A percentile compares a stretch with the other conserved stretches of the same genome.
Evolutionary conservation across 2,113 vertebrate species (phyloP).

Genomic region (Neopipo cinnamomea): DNA sequence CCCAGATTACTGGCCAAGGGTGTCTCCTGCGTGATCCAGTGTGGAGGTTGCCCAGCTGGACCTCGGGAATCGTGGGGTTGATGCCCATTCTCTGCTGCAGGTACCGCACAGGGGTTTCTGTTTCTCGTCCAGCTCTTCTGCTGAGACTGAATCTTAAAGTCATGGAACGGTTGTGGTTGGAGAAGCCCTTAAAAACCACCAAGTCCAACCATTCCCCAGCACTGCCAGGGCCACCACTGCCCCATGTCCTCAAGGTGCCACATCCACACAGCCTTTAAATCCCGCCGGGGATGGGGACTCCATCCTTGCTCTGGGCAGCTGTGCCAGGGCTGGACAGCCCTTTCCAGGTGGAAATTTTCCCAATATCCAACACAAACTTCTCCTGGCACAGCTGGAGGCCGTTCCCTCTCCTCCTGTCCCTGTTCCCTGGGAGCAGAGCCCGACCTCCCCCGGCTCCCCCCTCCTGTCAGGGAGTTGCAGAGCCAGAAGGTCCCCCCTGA

Average conservation of each 20-base stretch:
- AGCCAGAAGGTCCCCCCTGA: background rate
- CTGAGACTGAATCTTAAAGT: background rate
- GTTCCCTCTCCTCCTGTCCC: background rate
- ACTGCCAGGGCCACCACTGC: background rate
- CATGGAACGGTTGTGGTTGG: background rate
- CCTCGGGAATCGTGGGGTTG: accelerated
- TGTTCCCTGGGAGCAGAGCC: background rate
- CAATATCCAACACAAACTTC: background rate
- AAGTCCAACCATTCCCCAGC: background rate
- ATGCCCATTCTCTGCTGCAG: background rate
- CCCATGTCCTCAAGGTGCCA: background rate
- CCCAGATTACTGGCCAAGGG: no score
- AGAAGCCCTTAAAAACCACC: background rate
- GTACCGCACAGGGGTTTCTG: accelerated
- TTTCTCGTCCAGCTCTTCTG: background rate
- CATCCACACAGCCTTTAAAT: background rate
- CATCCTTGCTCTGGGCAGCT: accelerated
- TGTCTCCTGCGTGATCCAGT: accelerated
- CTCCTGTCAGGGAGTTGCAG: background rate
- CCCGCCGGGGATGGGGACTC: accelerated
- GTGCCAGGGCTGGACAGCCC: background rate
- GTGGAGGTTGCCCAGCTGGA: background rate
- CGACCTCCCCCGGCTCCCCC: background rate
- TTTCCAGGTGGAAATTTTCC: background rate
- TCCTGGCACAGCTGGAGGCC: no score